A percentile compares a stretch with the other conserved stretches of the same genome.
Evolutionary conservation across 2,113 vertebrate genomes (phyloP).

Genomic region (Neodon shergylaensis): DNA sequence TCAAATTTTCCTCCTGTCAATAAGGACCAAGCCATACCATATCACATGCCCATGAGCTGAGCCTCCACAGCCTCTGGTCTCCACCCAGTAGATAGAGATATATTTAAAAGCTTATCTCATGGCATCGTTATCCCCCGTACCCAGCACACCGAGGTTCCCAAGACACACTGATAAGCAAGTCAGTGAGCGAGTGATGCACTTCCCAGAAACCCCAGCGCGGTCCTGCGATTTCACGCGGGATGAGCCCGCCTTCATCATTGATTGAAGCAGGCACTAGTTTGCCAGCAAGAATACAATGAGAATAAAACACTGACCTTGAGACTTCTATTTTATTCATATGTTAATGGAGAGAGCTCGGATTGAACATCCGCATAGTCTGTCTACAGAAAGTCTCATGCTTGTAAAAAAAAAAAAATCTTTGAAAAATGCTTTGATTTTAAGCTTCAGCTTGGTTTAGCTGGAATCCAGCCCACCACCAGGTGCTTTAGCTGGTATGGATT

Average conservation of each 20-base stretch:
- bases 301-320: neutral
- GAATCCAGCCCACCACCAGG: neutral
- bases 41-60: too few species aligned
- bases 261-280: neutral
- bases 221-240: neutral
- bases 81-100: neutral
- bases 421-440: conserved; percentile 53
- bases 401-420: neutral
- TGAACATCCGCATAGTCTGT: neutral
- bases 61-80: neutral
- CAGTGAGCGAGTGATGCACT: neutral
- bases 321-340: conserved; percentile 1
- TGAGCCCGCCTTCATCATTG: neutral
- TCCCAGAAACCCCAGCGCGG: neutral
- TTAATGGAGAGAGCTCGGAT: neutral
- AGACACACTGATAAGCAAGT: neutral
- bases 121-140: neutral
- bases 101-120: neutral
- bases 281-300: neutral
- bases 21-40: neutral
- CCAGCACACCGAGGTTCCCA: neutral
- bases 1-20: neutral
- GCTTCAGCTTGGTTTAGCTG: neutral
- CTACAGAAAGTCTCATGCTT: conserved; percentile 38
- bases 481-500: conserved; percentile 65